Evolutionary conservation across 1,140 invertebrate species (phyloP).

Genomic region (Pollicipes pollicipes): DNA sequence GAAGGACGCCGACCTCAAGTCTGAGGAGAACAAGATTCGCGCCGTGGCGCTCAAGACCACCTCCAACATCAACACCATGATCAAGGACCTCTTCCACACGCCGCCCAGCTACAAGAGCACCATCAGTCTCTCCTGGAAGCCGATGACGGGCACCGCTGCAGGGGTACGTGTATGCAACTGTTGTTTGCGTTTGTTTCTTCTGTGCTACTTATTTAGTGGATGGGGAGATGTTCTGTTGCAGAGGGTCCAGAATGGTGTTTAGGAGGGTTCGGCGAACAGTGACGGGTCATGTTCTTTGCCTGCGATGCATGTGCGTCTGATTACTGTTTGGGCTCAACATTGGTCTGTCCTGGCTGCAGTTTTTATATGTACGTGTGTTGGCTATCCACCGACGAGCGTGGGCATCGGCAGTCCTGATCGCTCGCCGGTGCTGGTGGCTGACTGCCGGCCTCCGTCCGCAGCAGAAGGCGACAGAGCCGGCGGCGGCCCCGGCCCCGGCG

Average conservation of each 20-base stretch:
- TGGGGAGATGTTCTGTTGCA: neutral
- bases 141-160: conserved; percentile 28
- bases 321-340: no score
- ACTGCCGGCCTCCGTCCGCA: neutral
- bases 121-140: conserved; percentile 73
- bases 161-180: conserved; percentile 4
- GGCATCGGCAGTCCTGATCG: no score
- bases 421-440: no score
- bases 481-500: neutral
- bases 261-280: conserved; percentile 4
- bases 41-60: conserved; percentile 71
- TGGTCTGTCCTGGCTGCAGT: no score
- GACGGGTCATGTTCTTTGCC: no score
- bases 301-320: no score
- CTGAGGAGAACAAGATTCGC: conserved; percentile 68
- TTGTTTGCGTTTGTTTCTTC: conserved; percentile 18
- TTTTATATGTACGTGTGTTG: no score
- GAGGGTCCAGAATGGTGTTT: conserved; percentile 5
- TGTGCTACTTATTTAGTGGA: conserved; percentile 8
- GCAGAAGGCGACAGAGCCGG: conserved; percentile 6
- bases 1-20: conserved; percentile 41
- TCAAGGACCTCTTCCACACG: conserved; percentile 84
- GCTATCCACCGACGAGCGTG: no score
- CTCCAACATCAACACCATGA: conserved; percentile 79
- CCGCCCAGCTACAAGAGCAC: conserved; percentile 78